Evolutionary conservation across 2,113 vertebrate species (phyloP), one percentile per base, ranked within the genome.

Genomic region (Rhabdomys dilectus): DNA sequence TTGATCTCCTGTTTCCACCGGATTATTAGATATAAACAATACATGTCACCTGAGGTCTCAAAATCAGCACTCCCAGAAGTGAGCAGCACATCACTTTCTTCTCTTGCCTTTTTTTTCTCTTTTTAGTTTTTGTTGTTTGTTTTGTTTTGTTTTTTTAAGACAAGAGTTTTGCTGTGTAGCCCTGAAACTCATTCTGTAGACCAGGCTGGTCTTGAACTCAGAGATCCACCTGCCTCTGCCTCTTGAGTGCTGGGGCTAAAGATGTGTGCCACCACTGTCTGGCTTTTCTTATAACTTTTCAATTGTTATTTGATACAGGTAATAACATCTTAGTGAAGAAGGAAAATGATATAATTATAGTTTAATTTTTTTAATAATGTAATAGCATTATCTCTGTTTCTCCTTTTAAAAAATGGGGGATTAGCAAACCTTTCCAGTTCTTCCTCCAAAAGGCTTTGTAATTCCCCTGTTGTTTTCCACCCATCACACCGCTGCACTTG

Each of bases 261-360:
- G 29, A 66, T 66, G 64, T 66, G 64, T 66, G 29, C 64, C 29
- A 66, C 64, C 64, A 34, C 64, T 66, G 29, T 31, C 64, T 70
- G 36, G n/a, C 2, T 31, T 62, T 58, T 84, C 48, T 51, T 36
- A 56, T 66, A 85, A 88, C 77, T 17, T 77, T 91, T 94, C 31
- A 88, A 16, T 60, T n/a, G 64, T 87, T 94, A 31, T 91, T 86
- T 86, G 51, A 53, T 94, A 94, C 82, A 62, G 29, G 80, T 84
- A 60, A 31, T 45, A 72, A 15, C 2, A 51, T 72, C 84, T 66
- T 66, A 82, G 51, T 10, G 77, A 56, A 22, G 51, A 81, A 16
- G 34, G 7, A 7, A 60, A 82, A 60, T 39, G 11, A 82, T 51
- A 34, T n/a, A 56, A 56, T 53, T 53, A 22, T 82, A 82, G 26